Evolutionary conservation across 2,113 vertebrate species (phyloP).

Genomic region (Noturus placidus): DNA sequence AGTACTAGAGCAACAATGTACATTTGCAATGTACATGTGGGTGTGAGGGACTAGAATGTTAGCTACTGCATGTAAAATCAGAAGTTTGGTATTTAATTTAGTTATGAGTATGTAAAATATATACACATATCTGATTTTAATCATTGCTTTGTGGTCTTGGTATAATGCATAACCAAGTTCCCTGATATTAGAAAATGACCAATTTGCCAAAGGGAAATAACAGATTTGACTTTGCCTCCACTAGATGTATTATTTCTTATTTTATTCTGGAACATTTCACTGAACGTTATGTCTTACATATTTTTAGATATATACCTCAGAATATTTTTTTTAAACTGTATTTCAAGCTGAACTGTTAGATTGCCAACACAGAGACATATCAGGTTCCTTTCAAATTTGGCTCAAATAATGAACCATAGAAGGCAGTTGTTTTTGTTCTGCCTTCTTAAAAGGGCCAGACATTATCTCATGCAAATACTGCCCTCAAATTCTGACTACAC

Average conservation of each 20-base stretch:
- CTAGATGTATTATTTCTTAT: background rate
- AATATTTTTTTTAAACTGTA: background rate
- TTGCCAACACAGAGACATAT: background rate
- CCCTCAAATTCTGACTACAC: background rate
- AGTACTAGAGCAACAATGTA: background rate
- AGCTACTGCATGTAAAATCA: background rate
- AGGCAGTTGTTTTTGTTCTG: background rate
- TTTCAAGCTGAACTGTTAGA: background rate
- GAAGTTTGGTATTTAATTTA: background rate
- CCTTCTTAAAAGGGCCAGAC: background rate
- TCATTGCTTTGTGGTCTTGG: background rate
- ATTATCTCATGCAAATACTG: constrained; percentile 30
- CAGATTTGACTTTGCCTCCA: background rate
- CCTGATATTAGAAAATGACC: background rate
- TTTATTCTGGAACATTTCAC: background rate
- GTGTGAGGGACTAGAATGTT: background rate
- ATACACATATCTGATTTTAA: background rate
- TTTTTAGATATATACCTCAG: background rate
- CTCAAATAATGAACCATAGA: background rate
- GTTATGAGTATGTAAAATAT: background rate
- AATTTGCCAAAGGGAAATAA: background rate
- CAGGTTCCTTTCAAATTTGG: background rate
- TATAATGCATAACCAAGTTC: background rate
- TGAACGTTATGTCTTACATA: background rate
- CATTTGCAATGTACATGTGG: background rate